Conservation (phyloP, 2,888 invertebrate genomes). For the Hydropsyche betteni region DNA sequence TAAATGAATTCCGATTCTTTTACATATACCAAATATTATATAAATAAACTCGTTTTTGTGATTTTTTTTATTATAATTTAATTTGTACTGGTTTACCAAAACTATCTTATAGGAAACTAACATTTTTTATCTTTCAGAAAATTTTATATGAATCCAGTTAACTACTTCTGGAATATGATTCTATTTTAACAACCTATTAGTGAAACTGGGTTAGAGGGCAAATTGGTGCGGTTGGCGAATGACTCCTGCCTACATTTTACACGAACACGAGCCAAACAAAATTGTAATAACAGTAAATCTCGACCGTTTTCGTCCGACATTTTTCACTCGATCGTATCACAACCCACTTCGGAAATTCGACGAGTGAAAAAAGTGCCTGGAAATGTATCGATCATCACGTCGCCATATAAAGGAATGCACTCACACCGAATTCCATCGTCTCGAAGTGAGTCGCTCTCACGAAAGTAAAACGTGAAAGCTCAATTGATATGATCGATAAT, state of each 20-base stretch:
- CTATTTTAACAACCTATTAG: slow-evolving; percentile 37
- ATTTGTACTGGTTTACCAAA: no score
- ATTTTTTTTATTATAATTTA: no score
- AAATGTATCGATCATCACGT: background rate
- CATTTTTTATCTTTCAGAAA: background rate
- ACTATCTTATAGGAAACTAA: no score
- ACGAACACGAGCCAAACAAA: no score
- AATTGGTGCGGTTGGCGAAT: slow-evolving; percentile 28
- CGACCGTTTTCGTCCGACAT: no score
- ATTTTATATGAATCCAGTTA: background rate
- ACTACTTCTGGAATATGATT: slow-evolving; percentile 20
- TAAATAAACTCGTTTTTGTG: no score
- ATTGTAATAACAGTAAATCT: no score
- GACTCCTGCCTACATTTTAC: background rate
- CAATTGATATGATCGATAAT: slow-evolving; percentile 30
- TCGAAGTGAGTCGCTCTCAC: slow-evolving; percentile 15
- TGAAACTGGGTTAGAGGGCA: slow-evolving; percentile 38
- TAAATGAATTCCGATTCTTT: no score
- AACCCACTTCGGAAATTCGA: no score
- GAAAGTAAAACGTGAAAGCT: slow-evolving; percentile 1
- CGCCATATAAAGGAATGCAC: background rate
- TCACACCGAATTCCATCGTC: background rate
- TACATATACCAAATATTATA: no score
- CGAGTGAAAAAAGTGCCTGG: no score
- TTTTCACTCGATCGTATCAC: no score